phyloP scores from a whole-genome alignment of 92 coral and sea anemone genomes.

The Parazoanthus atlanticus region DNA sequence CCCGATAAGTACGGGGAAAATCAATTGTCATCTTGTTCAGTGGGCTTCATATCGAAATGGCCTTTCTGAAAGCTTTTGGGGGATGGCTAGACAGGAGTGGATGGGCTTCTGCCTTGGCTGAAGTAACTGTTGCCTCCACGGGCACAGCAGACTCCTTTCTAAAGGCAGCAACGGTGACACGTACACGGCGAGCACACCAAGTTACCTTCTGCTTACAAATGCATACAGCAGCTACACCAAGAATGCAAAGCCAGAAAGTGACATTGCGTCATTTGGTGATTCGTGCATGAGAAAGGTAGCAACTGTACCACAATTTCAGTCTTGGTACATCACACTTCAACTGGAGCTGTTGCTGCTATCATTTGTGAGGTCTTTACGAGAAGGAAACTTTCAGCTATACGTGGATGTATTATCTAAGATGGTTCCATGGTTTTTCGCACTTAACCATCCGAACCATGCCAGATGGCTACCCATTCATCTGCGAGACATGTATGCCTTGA shows the following conservation, averaged over 20 bases:
- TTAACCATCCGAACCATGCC: constrained; percentile 31
- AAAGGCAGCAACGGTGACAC: constrained; percentile 26
- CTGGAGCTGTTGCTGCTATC: constrained; percentile 36
- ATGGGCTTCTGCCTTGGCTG: constrained; percentile 34
- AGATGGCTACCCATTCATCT: constrained; percentile 42
- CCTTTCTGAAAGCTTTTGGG: constrained; percentile 25
- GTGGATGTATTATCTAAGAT: constrained; percentile 21
- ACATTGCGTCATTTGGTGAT: constrained; percentile 1
- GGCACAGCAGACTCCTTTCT: constrained; percentile 52
- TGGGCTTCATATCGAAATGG: constrained; percentile 50
- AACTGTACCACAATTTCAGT: neutral
- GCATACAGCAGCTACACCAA: constrained; percentile 27
- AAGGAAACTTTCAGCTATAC: too few relatives aligned
- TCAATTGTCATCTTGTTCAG: constrained; percentile 45
- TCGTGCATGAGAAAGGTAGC: constrained; percentile 18
- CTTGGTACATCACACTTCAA: constrained; percentile 22
- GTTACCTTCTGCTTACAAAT: constrained; percentile 23
- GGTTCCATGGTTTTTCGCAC: too few relatives aligned
- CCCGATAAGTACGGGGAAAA: constrained; percentile 45
- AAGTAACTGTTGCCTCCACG: constrained; percentile 22
- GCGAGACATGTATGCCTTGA: too few relatives aligned
- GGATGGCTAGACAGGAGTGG: constrained; percentile 48
- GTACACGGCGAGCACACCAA: constrained; percentile 27
- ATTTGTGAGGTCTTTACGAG: constrained; percentile 37
- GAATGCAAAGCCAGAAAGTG: constrained; percentile 13